Percentiles rank a stretch among this genome's conserved stretches.
Conservation (phyloP, 1,140 invertebrate genomes). For the Aphelenchoides besseyi region DNA sequence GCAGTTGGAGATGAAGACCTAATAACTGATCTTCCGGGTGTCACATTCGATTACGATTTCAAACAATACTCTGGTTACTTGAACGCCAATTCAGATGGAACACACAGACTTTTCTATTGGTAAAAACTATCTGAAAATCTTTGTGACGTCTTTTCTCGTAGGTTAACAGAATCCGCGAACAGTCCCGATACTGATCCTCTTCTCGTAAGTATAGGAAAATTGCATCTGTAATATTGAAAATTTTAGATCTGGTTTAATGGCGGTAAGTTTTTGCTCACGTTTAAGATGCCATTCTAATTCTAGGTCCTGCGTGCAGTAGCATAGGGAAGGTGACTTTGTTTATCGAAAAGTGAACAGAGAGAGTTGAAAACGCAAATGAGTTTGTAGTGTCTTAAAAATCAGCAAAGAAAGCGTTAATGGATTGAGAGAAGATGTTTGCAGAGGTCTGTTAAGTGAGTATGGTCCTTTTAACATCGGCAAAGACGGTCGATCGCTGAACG, state of each 20-base stretch:
- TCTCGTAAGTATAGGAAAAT: constrained; percentile 44
- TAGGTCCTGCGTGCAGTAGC: background rate
- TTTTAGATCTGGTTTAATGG: constrained; percentile 67
- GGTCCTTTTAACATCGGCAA: constrained; percentile 32
- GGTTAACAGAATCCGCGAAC: constrained; percentile 62
- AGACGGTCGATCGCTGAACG: constrained; percentile 28
- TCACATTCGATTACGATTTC: constrained; percentile 42
- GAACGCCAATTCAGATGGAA: constrained; percentile 37
- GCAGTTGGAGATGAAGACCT: constrained; percentile 35
- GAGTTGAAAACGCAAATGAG: background rate
- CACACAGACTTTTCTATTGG: constrained; percentile 46
- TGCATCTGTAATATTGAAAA: constrained; percentile 10
- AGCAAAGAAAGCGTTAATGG: background rate
- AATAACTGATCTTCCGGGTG: constrained; percentile 37
- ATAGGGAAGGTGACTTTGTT: background rate
- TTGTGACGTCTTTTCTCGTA: constrained; percentile 35
- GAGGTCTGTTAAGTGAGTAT: constrained; percentile 22
- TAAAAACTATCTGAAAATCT: background rate
- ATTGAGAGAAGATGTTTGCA: background rate
- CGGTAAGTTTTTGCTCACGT: constrained; percentile 64
- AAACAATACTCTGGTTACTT: constrained; percentile 51
- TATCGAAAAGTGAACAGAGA: background rate
- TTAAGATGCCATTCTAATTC: background rate
- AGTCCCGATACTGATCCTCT: constrained; percentile 65
- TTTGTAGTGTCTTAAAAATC: background rate